Evolutionary conservation across 92 coral and sea anemone genomes (phyloP), one percentile per base, ranked within the genome.

Genomic region (Epizoanthus rinbou): DNA sequence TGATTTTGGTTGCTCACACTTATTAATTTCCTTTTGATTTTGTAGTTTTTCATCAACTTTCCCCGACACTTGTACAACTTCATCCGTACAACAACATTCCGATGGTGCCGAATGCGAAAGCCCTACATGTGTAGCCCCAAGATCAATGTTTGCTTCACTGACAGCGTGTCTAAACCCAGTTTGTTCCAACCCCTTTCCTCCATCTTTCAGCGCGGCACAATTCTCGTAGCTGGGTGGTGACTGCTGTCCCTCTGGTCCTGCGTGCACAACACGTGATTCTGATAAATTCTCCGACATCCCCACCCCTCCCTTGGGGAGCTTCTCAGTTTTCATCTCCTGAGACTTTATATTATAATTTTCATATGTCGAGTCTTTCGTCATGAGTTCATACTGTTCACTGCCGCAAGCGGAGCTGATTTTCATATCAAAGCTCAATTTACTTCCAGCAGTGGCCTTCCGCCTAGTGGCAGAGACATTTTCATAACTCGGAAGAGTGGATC

Each of bases 381-480:
- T 78, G 23, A 63, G 21, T 45, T 78, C 82, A 22, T 78, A 78
- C 13, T 62, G 70, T 41, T 78, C 82, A 43, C 54, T 63, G 57
- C 35, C 82, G 16, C n/a, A 23, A 62, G 19, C 43, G 23, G 82
- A 45, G n/a, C 45, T 69, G 13, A 19, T 57, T 28, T 57, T 60
- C 37, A n/a, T 17, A 14, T 43, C 59, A 78, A 78, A 78, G 53
- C 43, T 78, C 18, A 63, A 62, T 5, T 28, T 78, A 6, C 57
- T 41, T 5, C 8, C 22, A 3, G 71, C 82, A 23, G 45, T 62
- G 23, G 23, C 57, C 53, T 59, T 62, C 24, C 72, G 57, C 15
- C 47, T 57, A n/a, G 82, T 62, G 3, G 82, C 72, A 13, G 82
- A 78, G 15, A 78, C 72, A 63, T 78, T 78, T 62, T 78, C 82